phyloP scores from a whole-genome alignment of 2,797 vertebrate genomes.

The Cygnus olor region DNA sequence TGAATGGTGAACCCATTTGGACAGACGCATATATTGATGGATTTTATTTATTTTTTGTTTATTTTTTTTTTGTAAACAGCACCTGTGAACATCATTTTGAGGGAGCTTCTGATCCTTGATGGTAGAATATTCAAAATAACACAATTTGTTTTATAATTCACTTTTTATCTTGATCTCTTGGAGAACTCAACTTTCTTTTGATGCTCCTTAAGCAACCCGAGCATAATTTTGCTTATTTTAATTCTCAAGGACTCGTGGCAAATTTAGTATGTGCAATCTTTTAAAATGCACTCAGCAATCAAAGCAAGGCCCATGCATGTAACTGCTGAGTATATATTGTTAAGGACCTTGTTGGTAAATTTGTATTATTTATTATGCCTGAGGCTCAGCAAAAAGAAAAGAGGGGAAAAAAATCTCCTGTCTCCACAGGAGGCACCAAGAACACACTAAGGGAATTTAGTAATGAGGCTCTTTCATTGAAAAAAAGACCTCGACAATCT shows the following conservation, averaged over 20 bases:
- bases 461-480: slow-evolving; percentile 58
- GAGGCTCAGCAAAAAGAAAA: slow-evolving; percentile 1
- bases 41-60: neutral
- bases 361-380: slow-evolving; percentile 24
- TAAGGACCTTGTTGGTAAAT: neutral
- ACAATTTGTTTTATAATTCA: neutral
- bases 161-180: neutral
- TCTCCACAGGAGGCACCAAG: slow-evolving; percentile 51
- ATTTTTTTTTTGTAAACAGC: neutral
- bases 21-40: neutral
- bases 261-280: slow-evolving; percentile 27
- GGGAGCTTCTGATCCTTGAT: neutral
- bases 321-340: neutral
- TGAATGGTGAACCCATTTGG: neutral
- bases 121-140: neutral
- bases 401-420: neutral
- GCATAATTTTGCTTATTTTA: neutral
- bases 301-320: neutral
- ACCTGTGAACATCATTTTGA: neutral
- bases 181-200: neutral
- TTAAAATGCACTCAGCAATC: slow-evolving; percentile 22
- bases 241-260: neutral
- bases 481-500: slow-evolving; percentile 70
- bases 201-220: neutral
- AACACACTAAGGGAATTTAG: slow-evolving; percentile 58